Conservation (phyloP, 2,797 vertebrate species). For the Lagodon rhomboides region DNA sequence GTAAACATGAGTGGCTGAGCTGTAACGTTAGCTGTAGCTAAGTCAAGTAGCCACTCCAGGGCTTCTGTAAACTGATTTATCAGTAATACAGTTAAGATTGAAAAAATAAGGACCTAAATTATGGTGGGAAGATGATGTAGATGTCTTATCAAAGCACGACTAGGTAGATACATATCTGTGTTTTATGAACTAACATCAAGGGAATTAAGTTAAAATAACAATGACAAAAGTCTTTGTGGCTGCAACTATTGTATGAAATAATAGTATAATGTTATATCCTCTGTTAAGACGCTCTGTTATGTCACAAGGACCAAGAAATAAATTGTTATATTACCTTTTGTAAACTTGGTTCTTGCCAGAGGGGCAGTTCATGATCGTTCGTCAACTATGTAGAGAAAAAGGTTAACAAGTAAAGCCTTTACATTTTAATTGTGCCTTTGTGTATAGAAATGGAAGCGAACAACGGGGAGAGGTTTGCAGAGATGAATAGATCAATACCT, state of each 20-base stretch:
- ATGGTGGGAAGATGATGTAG: neutral
- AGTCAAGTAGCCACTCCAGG: no score
- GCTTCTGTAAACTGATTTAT: no score
- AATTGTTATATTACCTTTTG: neutral
- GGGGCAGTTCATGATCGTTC: neutral
- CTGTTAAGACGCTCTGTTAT: neutral
- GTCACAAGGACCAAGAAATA: neutral
- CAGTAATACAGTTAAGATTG: no score
- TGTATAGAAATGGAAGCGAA: slow-evolving; percentile 14
- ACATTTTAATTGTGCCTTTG: neutral
- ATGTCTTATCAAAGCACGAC: neutral
- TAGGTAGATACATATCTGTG: neutral
- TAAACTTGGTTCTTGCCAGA: neutral
- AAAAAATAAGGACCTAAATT: neutral
- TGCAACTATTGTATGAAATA: neutral
- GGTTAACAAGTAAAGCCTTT: slow-evolving; percentile 12
- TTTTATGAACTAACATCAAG: neutral
- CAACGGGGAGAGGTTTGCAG: slow-evolving; percentile 5
- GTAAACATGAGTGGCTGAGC: no score
- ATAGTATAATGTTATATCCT: neutral
- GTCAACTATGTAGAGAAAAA: neutral
- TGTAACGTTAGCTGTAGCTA: no score
- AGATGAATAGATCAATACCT: slow-evolving; percentile 26
- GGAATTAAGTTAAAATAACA: neutral
- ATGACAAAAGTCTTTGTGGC: no score